Conservation (phyloP, 2,888 invertebrate genomes). For the Aproaerema taeniolella region DNA sequence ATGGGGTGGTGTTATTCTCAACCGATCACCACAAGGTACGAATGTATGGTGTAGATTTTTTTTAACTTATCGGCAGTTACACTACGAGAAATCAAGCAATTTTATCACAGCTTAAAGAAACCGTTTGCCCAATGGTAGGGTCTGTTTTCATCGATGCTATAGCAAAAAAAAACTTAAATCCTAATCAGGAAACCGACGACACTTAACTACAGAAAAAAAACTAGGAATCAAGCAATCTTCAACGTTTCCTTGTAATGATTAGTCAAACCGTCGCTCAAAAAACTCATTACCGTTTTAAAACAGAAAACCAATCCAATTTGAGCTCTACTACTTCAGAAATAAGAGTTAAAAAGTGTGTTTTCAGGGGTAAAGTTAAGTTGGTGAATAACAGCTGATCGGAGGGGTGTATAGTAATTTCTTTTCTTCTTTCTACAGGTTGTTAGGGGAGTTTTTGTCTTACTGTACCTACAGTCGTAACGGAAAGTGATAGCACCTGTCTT, state of each 20-base stretch:
- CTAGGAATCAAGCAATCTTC: background rate
- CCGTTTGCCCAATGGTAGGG: too few species aligned
- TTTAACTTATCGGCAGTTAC: too few species aligned
- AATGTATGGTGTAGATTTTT: too few species aligned
- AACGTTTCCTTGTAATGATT: background rate
- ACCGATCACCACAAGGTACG: too few species aligned
- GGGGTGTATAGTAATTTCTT: constrained; percentile 18
- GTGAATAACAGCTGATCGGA: constrained; percentile 24
- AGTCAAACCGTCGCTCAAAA: background rate
- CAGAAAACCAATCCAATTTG: background rate
- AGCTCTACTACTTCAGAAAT: background rate
- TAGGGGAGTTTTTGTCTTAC: constrained; percentile 15
- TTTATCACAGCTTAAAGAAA: too few species aligned
- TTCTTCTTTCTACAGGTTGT: constrained; percentile 17
- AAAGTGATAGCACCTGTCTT: constrained; percentile 25
- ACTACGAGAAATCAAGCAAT: too few species aligned
- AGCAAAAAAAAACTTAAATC: too few species aligned
- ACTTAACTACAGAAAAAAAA: background rate
- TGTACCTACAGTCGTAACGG: constrained; percentile 27
- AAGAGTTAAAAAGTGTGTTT: too few species aligned
- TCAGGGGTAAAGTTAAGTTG: constrained; percentile 7
- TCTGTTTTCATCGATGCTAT: too few species aligned
- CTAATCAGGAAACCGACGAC: background rate
- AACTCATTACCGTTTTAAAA: constrained; percentile 1
- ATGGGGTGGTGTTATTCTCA: too few species aligned